These are phyloP conservation scores for Liasis olivaceus DNA, from an alignment of 2,797 vertebrate genomes.

Conservation along the genomic window DNA sequence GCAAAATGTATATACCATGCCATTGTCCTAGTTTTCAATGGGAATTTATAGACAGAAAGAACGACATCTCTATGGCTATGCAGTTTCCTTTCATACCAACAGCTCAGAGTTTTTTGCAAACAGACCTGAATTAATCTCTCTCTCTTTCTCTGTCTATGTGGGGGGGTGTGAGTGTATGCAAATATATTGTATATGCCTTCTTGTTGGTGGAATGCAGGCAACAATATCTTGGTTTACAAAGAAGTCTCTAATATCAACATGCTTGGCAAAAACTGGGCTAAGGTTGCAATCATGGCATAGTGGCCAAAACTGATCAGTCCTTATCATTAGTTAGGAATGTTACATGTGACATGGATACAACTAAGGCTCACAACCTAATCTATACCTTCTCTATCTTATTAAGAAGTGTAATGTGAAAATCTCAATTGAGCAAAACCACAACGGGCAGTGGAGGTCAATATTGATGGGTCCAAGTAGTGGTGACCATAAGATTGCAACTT, in stretches of 20 bases:
- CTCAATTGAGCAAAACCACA: not conserved
- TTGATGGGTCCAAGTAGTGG: too few species aligned
- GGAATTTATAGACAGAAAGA: not conserved
- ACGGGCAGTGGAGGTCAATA: not conserved
- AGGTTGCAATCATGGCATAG: not conserved
- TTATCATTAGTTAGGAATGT: not conserved
- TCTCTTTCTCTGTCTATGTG: not conserved
- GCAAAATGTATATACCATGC: not conserved
- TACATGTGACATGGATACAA: not conserved
- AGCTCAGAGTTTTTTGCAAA: not conserved
- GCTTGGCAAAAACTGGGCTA: not conserved
- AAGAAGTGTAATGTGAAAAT: not conserved
- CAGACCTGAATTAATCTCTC: not conserved
- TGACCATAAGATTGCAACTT: too few species aligned
- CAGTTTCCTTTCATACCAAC: not conserved
- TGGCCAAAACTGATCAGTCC: not conserved
- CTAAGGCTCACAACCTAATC: not conserved
- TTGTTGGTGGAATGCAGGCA: not conserved
- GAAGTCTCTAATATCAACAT: not conserved
- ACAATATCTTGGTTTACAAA: not conserved
- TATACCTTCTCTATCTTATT: not conserved
- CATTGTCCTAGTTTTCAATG: not conserved
- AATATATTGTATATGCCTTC: not conserved
- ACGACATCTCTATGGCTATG: not conserved
- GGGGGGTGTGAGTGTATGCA: too few species aligned